Base-by-base conservation (phyloP, 2,888 invertebrate genomes). In the Agapostemon virescens region DNA sequence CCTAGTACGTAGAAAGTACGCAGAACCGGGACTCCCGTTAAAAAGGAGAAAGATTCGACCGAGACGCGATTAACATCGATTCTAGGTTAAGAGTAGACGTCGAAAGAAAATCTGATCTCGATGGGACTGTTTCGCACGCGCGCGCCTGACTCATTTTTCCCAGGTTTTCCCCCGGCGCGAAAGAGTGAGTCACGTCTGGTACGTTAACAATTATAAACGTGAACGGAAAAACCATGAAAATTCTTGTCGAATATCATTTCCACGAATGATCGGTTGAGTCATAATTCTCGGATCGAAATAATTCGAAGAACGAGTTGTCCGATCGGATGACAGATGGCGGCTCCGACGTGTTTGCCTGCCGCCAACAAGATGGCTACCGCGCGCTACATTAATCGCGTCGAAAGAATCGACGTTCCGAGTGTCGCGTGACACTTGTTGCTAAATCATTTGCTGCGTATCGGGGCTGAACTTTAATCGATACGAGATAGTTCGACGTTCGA, bases 391-490 rank as follows among this genome's bases (percentile, higher is more conserved):
- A 45, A 70, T 73, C 73, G 26, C 49, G 33, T 72, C 23, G 38
- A 77, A 79, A 49, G 71, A 81, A 81, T 76, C 61, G 11, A 68
- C 52, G 67, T 69, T 55, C 52, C 30, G 36, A 67, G 42, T 15
- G 58, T 58, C 71, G 70, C 63, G 72, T 82, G 84, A 84, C 87
- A 85, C 87, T 88, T 87, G 87, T 87, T 87, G 86, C 69, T 67
- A 61, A 76, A 73, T n/a, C n/a, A 64, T 42, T 58, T 61, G 38
- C 45, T 61, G 55, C 40, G 42, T 26, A 49, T 79, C 13, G 33
- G 33, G 33, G 30, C 15, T 23, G 23, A 49, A 23, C 13, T n/a
- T 58, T 38, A 30, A 73, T 68, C 26, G 42, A 68, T 33, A 45
- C 23, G 17, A n/a, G 7, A 58, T 40, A n/a, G 33, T 11, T 67